Evolutionary conservation across 2,888 invertebrate species (phyloP).

Genomic region (Sinelater perroti): DNA sequence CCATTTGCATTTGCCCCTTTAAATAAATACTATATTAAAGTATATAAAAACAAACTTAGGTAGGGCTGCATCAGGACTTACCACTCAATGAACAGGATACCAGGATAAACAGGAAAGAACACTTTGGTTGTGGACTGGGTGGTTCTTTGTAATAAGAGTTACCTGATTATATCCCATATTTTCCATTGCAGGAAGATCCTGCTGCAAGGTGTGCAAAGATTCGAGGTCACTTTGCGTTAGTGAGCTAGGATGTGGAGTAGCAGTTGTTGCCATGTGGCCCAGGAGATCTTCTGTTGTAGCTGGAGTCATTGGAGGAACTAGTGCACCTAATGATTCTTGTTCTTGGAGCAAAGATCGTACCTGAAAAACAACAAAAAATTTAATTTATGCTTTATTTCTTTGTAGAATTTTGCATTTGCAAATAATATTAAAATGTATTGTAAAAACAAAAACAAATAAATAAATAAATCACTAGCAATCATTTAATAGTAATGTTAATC

Average conservation of each 20-base stretch:
- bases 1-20: constrained; percentile 63
- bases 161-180: constrained; percentile 71
- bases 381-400: too few relatives aligned
- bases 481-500: too few relatives aligned
- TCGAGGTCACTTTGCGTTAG: constrained; percentile 45
- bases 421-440: too few relatives aligned
- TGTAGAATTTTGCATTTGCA: too few relatives aligned
- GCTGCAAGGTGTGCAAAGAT: constrained; percentile 46
- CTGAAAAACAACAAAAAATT: constrained; percentile 37
- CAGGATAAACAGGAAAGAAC: not conserved
- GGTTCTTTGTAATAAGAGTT: too few relatives aligned
- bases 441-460: not conserved
- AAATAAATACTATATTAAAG: not conserved
- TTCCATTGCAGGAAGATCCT: constrained; percentile 63
- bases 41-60: too few relatives aligned
- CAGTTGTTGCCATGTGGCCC: constrained; percentile 48
- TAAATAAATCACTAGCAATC: too few relatives aligned
- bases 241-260: constrained; percentile 45
- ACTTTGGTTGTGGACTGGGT: too few relatives aligned
- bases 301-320: constrained; percentile 56
- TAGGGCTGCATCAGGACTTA: too few relatives aligned
- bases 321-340: constrained; percentile 53
- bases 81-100: not conserved
- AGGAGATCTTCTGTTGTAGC: constrained; percentile 53
- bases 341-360: constrained; percentile 58